phyloP scores from a whole-genome alignment of 1,140 invertebrate genomes.

The Drosophila sturtevanti region DNA sequence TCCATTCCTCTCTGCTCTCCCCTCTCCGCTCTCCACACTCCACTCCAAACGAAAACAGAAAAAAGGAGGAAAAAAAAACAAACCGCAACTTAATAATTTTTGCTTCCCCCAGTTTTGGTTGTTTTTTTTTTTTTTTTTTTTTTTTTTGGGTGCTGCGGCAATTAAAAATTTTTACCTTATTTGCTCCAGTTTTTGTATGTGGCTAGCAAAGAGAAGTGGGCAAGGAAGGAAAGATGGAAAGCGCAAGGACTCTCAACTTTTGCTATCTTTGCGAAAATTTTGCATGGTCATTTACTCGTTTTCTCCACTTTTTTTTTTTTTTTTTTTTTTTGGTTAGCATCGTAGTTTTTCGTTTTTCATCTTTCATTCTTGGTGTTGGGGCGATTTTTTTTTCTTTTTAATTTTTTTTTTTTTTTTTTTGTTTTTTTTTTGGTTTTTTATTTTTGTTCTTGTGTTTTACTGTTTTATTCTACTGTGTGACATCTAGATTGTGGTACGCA shows the following conservation, averaged over 20 bases:
- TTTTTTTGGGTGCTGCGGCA: slow-evolving; percentile 56
- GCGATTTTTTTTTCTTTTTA: background rate
- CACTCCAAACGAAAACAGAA: slow-evolving; percentile 1
- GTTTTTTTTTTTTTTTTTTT: slow-evolving; percentile 40
- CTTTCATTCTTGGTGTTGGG: background rate
- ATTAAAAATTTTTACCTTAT: slow-evolving; percentile 81
- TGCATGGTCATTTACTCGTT: slow-evolving; percentile 73
- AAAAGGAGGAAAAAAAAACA: background rate
- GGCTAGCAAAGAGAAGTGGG: background rate
- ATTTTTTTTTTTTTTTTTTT: background rate
- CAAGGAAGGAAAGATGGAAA: background rate
- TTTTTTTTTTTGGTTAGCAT: background rate
- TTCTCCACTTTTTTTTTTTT: slow-evolving; percentile 11
- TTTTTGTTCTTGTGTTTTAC: background rate
- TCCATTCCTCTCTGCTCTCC: slow-evolving; percentile 15
- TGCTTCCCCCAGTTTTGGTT: slow-evolving; percentile 38
- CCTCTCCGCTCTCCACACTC: background rate
- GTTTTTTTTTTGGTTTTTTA: background rate
- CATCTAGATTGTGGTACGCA: slow-evolving; percentile 46
- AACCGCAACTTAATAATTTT: slow-evolving; percentile 76
- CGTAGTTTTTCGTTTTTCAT: background rate
- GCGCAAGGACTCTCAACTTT: slow-evolving; percentile 11
- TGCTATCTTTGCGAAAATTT: slow-evolving; percentile 50
- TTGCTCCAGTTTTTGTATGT: slow-evolving; percentile 66
- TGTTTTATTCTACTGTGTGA: slow-evolving; percentile 25